Evolutionary conservation across 1,140 invertebrate genomes (phyloP).

Genomic region (Drosophila bipectinata): DNA sequence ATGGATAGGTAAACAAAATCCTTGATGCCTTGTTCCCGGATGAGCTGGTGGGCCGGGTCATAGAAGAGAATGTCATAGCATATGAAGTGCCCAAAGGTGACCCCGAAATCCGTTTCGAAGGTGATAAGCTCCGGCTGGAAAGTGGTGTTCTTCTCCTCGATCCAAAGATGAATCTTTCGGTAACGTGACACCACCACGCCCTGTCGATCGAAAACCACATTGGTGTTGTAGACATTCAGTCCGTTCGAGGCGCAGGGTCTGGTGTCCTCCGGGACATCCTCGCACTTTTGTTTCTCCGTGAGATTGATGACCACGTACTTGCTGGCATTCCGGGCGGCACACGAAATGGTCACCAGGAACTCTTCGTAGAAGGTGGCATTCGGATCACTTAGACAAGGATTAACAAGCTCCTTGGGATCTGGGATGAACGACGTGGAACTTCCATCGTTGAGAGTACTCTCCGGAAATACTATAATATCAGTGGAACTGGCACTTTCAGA

Average conservation of each 20-base stretch:
- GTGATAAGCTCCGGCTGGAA: constrained; percentile 83
- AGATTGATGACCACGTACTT: constrained; percentile 90
- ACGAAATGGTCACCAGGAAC: constrained; percentile 67
- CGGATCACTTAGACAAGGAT: constrained; percentile 52
- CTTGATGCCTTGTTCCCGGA: constrained; percentile 84
- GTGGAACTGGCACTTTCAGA: constrained; percentile 72
- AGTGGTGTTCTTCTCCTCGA: constrained; percentile 63
- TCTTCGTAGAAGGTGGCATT: constrained; percentile 23
- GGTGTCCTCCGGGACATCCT: constrained; percentile 66
- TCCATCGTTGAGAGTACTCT: constrained; percentile 85
- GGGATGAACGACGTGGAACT: constrained; percentile 59
- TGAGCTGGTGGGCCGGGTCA: constrained; percentile 84
- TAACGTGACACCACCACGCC: constrained; percentile 87
- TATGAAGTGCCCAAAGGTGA: constrained; percentile 91
- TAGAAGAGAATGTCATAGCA: constrained; percentile 92
- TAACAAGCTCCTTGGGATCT: constrained; percentile 6
- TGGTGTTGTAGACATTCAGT: constrained; percentile 88
- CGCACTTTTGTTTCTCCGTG: constrained; percentile 87
- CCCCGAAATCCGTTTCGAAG: constrained; percentile 92
- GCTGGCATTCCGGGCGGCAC: constrained; percentile 49
- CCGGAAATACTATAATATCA: constrained; percentile 94
- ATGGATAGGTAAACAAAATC: constrained; percentile 90
- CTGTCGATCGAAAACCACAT: constrained; percentile 88
- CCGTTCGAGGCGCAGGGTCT: constrained; percentile 77
- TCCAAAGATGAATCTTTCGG: constrained; percentile 90